These are phyloP conservation scores for Meloe dianella DNA, from an alignment of 2,888 invertebrate species.

Conservation along the genomic window DNA sequence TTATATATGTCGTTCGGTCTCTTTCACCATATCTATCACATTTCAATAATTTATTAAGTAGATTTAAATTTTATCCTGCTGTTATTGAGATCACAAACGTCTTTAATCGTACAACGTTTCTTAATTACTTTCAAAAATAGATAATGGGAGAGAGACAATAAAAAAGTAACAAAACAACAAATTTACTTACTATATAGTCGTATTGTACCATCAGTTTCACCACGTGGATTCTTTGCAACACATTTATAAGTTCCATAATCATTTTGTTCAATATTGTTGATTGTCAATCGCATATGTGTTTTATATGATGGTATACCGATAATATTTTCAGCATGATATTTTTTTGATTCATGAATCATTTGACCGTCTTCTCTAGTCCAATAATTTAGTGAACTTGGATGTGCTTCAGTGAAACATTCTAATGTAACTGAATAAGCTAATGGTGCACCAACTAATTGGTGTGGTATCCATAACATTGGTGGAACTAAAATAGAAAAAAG, in stretches of 20 bases:
- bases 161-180: conserved; percentile 17
- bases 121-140: neutral
- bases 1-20: conserved; percentile 52
- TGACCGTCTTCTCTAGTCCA: conserved; percentile 88
- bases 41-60: conserved; percentile 54
- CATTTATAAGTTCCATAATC: conserved; percentile 91
- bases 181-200: conserved; percentile 82
- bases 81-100: conserved; percentile 20
- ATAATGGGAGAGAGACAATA: too few species aligned
- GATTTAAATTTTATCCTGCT: conserved; percentile 46
- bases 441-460: conserved; percentile 87
- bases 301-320: conserved; percentile 77
- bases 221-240: conserved; percentile 87
- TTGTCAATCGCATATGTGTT: conserved; percentile 85
- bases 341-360: conserved; percentile 86
- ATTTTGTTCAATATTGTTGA: conserved; percentile 75
- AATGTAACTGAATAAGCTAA: conserved; percentile 82
- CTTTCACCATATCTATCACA: conserved; percentile 48
- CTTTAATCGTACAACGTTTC: neutral
- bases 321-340: conserved; percentile 79
- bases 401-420: conserved; percentile 90
- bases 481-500: conserved; percentile 71
- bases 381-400: conserved; percentile 88
- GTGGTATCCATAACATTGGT: conserved; percentile 90
- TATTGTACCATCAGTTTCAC: conserved; percentile 89